These are phyloP conservation scores for Colletes gigas DNA, from an alignment of 1,140 invertebrate species.

Conservation along the genomic window DNA sequence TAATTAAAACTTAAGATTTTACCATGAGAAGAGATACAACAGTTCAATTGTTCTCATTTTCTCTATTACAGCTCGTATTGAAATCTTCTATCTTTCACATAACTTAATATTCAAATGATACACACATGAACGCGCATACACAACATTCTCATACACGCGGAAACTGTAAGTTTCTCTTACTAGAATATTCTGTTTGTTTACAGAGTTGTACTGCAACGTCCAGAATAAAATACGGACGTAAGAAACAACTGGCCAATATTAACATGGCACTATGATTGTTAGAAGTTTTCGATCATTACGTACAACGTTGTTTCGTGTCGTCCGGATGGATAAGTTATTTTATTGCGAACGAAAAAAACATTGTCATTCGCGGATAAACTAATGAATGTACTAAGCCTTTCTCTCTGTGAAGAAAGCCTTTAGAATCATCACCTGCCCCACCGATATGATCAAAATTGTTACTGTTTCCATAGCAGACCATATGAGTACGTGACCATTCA, in stretches of 20 bases:
- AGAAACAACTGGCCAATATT: constrained; percentile 24
- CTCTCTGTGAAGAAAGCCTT: constrained; percentile 98
- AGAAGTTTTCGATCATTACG: constrained; percentile 5
- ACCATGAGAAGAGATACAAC: constrained; percentile 18
- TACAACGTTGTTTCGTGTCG: constrained; percentile 6
- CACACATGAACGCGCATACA: constrained; percentile 23
- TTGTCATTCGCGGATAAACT: constrained; percentile 41
- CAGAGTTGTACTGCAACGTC: neutral
- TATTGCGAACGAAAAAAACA: constrained; percentile 18
- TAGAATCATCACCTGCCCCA: constrained; percentile 95
- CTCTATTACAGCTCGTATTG: constrained; percentile 5
- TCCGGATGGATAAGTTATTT: constrained; percentile 27
- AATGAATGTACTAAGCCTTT: constrained; percentile 81
- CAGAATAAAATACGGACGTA: neutral
- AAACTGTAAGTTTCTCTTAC: constrained; percentile 3
- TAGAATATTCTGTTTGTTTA: constrained; percentile 10
- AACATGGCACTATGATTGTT: constrained; percentile 51
- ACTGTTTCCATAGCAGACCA: constrained; percentile 96
- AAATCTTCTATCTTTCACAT: constrained; percentile 21
- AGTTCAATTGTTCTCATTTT: constrained; percentile 26
- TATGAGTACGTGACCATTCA: constrained; percentile 95
- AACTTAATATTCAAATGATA: constrained; percentile 47
- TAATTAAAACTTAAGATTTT: constrained; percentile 48
- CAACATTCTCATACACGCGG: constrained; percentile 19
- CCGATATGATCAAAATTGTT: constrained; percentile 90